These are phyloP conservation scores for Frankliniella intonsa DNA, from an alignment of 2,888 invertebrate genomes.

Conservation along the genomic window DNA sequence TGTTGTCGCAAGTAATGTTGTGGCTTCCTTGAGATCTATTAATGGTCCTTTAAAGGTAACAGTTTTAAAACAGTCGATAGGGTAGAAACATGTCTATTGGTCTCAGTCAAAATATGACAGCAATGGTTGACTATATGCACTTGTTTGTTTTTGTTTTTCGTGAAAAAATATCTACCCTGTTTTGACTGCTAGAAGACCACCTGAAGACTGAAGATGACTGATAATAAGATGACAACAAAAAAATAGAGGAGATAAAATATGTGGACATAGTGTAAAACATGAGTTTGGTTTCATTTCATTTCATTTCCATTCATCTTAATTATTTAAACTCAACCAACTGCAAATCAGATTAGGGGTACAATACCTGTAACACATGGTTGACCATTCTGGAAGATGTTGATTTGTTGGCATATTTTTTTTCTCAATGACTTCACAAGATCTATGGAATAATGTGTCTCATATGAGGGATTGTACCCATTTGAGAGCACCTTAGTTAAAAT, in stretches of 20 bases:
- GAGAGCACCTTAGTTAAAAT: too few species aligned
- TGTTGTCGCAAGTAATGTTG: background rate
- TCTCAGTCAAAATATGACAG: background rate
- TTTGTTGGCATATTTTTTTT: background rate
- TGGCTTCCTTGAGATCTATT: background rate
- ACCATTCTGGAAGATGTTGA: background rate
- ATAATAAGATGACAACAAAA: background rate
- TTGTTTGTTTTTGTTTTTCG: background rate
- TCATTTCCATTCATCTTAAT: background rate
- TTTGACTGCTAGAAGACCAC: too few species aligned
- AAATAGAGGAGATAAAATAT: background rate
- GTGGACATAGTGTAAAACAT: background rate
- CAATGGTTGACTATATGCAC: background rate
- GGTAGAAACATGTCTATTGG: background rate
- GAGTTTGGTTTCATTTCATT: background rate
- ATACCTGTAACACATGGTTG: background rate
- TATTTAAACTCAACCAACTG: background rate
- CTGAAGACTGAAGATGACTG: background rate
- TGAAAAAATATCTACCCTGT: background rate
- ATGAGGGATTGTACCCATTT: too few species aligned
- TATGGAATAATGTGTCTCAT: too few species aligned
- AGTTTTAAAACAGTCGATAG: background rate
- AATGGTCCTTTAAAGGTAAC: background rate
- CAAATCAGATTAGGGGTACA: background rate
- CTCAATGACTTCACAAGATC: background rate